Base-by-base conservation (phyloP, 1,140 invertebrate species). In the Hyposmocoma kahamanoa region DNA sequence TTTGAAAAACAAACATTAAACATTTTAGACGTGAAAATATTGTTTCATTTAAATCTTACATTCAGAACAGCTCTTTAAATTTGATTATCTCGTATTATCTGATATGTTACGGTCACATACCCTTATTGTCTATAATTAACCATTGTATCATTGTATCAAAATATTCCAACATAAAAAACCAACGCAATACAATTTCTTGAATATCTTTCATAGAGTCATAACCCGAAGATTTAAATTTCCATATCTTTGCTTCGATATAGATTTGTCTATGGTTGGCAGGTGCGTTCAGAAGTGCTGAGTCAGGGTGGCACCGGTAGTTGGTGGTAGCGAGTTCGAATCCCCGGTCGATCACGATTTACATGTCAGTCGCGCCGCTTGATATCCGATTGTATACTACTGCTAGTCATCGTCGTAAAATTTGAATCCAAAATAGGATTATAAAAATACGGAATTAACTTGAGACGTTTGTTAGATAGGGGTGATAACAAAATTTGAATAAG, bases 321-420 rank as follows among this genome's bases (percentile, higher is more conserved):
- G 53, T 81, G 62, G 80, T 84, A 84, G 81, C 81, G 66, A 62
- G 63, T 79, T 73, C 63, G 71, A 72, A 50, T 72, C 73, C n/a
- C 57, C 58, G 67, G 62, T 59, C 59, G 74, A 81, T 83, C 81
- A 84, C 75, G 77, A 84, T 83, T 83, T 84, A 83, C 75, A 83
- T 81, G 79, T 84, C 79, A 83, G 70, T 73, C 59, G 69, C 64
- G 50, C 81, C 75, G 81, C 73, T 81, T 77, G 78, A 79, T 79
- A 81, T 78, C 74, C 73, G 75, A 80, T 75, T 79, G 68, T 59
- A 49, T 26, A 53, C 65, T 61, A 45, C 50, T 62, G 67, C 67
- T 48, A 78, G 74, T 77, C 77, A 81, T 75, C 60, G 56, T 67
- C 60, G 50, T 43, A 47, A 56, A n/a, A 42, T 24, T 52, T 57